These are phyloP conservation scores for Patella depressa DNA, from an alignment of 2,888 invertebrate genomes.

Conservation along the genomic window DNA sequence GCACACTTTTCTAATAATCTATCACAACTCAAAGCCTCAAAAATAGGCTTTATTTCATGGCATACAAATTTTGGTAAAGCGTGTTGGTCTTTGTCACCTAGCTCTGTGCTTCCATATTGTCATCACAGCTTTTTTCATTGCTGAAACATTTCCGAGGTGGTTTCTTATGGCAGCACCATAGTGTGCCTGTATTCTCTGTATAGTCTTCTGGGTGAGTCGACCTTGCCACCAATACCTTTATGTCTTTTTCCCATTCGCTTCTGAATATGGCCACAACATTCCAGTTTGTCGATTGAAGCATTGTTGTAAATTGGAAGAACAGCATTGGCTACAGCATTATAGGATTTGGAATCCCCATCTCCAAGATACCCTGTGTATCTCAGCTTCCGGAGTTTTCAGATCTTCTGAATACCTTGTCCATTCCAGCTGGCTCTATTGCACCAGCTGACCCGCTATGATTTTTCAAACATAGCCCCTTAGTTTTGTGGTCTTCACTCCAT, in stretches of 20 bases:
- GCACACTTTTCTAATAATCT: constrained; percentile 18
- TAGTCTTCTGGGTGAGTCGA: constrained; percentile 11
- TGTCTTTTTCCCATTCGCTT: constrained; percentile 20
- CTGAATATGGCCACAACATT: constrained; percentile 29
- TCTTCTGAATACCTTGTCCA: not conserved
- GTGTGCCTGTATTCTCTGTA: constrained; percentile 27
- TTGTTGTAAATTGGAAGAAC: constrained; percentile 10
- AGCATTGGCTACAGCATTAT: not conserved
- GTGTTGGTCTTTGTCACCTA: constrained; percentile 8
- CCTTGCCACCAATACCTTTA: constrained; percentile 20
- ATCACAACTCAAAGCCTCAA: constrained; percentile 23
- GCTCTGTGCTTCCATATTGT: constrained; percentile 24
- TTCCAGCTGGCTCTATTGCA: not conserved
- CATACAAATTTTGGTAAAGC: constrained; percentile 20
- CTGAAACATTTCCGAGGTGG: constrained; percentile 1
- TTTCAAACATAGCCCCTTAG: not conserved
- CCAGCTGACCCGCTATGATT: not conserved
- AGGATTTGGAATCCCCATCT: not conserved
- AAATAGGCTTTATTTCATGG: constrained; percentile 25
- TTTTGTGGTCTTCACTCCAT: not conserved
- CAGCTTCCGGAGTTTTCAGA: not conserved
- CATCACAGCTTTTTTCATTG: constrained; percentile 20
- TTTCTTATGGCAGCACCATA: constrained; percentile 28
- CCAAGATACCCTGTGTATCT: not conserved
- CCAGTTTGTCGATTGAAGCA: constrained; percentile 11